Conservation (phyloP, 2,888 invertebrate species). For the Strigamia transsilvanica region DNA sequence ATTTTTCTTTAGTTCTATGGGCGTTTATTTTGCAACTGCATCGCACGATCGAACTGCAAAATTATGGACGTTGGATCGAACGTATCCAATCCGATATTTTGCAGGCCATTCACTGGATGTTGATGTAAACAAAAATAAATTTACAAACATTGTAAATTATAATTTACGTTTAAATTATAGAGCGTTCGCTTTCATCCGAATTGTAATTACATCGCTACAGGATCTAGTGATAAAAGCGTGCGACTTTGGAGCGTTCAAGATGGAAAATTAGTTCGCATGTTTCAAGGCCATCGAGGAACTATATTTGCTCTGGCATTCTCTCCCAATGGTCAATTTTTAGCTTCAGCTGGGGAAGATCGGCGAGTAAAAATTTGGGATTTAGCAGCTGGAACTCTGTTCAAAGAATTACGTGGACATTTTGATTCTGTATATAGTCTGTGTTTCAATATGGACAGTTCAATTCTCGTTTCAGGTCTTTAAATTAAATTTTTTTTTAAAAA, state of each 20-base stretch:
- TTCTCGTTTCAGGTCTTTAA: constrained; percentile 71
- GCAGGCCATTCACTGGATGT: constrained; percentile 89
- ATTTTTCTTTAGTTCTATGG: constrained; percentile 68
- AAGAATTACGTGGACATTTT: constrained; percentile 73
- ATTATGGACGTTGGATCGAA: constrained; percentile 82
- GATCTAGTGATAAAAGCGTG: constrained; percentile 87
- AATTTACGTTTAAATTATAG: constrained; percentile 64
- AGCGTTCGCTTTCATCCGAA: constrained; percentile 92
- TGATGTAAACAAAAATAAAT: constrained; percentile 71
- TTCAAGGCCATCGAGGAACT: constrained; percentile 74
- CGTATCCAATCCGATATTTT: constrained; percentile 82
- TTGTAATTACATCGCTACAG: constrained; percentile 86
- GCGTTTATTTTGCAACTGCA: constrained; percentile 78
- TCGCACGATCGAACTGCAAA: constrained; percentile 83
- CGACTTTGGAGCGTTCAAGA: constrained; percentile 87
- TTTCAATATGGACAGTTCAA: constrained; percentile 71
- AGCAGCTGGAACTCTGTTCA: constrained; percentile 71
- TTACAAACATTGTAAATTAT: background rate
- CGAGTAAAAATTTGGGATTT: constrained; percentile 79
- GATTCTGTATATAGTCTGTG: constrained; percentile 72
- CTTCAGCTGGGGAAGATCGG: constrained; percentile 82
- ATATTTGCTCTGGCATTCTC: constrained; percentile 83
- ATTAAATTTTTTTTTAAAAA: background rate
- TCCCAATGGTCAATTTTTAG: constrained; percentile 82
- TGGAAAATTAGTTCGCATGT: constrained; percentile 72